Conservation (phyloP, 2,888 invertebrate genomes). For the Agapetus fuscipes region DNA sequence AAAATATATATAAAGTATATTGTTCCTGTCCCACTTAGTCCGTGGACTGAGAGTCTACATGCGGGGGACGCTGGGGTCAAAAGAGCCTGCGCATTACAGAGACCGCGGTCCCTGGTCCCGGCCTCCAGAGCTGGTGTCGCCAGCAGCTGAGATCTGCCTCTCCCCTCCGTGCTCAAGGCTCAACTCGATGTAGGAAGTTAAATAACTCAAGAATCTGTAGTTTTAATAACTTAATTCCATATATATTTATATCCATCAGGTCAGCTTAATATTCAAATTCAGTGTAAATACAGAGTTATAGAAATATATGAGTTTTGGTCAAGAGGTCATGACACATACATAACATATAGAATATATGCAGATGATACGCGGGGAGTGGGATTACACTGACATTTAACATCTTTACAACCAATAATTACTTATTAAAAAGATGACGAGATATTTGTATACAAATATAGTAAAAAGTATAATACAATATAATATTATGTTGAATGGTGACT, state of each 20-base stretch:
- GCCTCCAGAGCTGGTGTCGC: too few relatives aligned
- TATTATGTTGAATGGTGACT: conserved; percentile 13
- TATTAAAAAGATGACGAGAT: conserved; percentile 28
- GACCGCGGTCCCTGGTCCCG: too few relatives aligned
- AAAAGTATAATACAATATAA: conserved; percentile 20
- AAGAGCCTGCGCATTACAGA: too few relatives aligned
- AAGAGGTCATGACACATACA: conserved; percentile 47
- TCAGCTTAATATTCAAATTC: conserved; percentile 52
- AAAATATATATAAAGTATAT: too few relatives aligned
- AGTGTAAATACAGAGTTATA: conserved; percentile 52
- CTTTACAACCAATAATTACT: conserved; percentile 46
- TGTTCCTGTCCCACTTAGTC: too few relatives aligned
- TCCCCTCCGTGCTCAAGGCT: neutral
- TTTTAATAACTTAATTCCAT: conserved; percentile 53
- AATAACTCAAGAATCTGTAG: conserved; percentile 47
- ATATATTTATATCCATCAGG: conserved; percentile 54
- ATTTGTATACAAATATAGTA: conserved; percentile 20
- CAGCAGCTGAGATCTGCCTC: too few relatives aligned
- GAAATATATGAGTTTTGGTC: conserved; percentile 36
- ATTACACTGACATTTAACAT: conserved; percentile 44
- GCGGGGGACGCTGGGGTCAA: too few relatives aligned
- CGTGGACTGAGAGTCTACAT: too few relatives aligned
- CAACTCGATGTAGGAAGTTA: neutral
- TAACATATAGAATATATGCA: too few relatives aligned
- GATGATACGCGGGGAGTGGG: conserved; percentile 44